Evolutionary conservation across 2,888 invertebrate species (phyloP).

Genomic region (Latrodectus hesperus): DNA sequence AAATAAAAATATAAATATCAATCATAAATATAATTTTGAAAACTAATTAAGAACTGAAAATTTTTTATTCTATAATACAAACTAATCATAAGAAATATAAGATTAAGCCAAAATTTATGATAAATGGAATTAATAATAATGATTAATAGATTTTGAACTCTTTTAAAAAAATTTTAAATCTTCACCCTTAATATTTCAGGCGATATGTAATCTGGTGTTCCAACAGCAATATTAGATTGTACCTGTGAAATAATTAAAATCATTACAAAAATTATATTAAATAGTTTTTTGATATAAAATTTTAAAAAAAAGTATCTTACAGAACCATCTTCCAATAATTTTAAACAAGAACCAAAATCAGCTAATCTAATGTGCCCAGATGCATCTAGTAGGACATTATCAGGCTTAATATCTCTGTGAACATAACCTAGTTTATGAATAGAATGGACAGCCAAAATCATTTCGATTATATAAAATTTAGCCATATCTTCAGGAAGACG

Average conservation of each 20-base stretch:
- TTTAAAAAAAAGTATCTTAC: conserved; percentile 34
- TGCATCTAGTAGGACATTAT: conserved; percentile 96
- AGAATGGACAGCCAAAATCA: conserved; percentile 97
- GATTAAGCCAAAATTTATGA: background rate
- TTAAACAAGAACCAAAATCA: conserved; percentile 94
- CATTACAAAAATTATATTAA: background rate
- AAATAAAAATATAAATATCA: background rate
- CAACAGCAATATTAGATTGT: conserved; percentile 84
- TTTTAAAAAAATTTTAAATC: background rate
- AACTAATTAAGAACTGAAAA: too few relatives aligned
- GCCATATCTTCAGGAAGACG: conserved; percentile 99
- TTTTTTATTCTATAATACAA: too few relatives aligned
- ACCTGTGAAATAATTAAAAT: conserved; percentile 42
- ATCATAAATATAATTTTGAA: too few relatives aligned
- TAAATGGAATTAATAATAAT: background rate
- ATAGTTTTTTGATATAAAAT: background rate
- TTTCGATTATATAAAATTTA: conserved; percentile 97
- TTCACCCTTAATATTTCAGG: conserved; percentile 85
- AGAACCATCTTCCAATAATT: conserved; percentile 65
- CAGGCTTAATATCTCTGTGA: conserved; percentile 95
- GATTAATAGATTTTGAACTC: background rate
- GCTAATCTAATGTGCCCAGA: conserved; percentile 98
- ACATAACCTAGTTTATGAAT: conserved; percentile 97
- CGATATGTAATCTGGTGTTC: conserved; percentile 99
- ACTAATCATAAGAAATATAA: background rate